Evolutionary conservation across 2,113 vertebrate genomes (phyloP).

Genomic region (Gracilinanus agilis): DNA sequence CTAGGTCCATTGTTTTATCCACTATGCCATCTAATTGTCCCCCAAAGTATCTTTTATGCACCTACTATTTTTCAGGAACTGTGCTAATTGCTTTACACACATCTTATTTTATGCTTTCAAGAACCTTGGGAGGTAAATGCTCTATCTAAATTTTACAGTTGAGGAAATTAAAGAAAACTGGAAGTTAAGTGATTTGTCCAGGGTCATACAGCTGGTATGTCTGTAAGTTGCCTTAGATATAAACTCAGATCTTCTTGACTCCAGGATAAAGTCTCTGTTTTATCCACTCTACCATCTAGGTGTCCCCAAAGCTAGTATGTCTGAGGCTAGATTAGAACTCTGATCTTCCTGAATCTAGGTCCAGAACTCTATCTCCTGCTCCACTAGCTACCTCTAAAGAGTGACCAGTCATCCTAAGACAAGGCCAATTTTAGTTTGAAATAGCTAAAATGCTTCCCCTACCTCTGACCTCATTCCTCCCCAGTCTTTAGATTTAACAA

Average conservation of each 20-base stretch:
- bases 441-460: not conserved
- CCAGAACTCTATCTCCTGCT: not conserved
- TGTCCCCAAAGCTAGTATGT: not conserved
- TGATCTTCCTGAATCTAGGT: not conserved
- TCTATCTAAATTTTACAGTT: not conserved
- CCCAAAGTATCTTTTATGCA: not conserved
- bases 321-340: not conserved
- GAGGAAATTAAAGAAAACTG: not conserved
- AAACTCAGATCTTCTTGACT: not conserved
- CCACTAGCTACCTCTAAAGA: not conserved
- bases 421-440: not conserved
- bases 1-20: not conserved
- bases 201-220: not conserved
- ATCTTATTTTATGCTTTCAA: too few relatives aligned
- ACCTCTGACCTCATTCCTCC: not conserved
- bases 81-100: not conserved
- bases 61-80: not conserved
- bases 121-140: too few relatives aligned
- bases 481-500: not conserved
- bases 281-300: too few relatives aligned
- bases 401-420: not conserved
- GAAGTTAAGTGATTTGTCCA: not conserved
- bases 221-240: not conserved
- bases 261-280: too few relatives aligned
- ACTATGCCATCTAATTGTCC: not conserved